These are phyloP conservation scores for Hypocryptadius cinnamomeus DNA, from an alignment of 2,113 vertebrate species.

Conservation along the genomic window DNA sequence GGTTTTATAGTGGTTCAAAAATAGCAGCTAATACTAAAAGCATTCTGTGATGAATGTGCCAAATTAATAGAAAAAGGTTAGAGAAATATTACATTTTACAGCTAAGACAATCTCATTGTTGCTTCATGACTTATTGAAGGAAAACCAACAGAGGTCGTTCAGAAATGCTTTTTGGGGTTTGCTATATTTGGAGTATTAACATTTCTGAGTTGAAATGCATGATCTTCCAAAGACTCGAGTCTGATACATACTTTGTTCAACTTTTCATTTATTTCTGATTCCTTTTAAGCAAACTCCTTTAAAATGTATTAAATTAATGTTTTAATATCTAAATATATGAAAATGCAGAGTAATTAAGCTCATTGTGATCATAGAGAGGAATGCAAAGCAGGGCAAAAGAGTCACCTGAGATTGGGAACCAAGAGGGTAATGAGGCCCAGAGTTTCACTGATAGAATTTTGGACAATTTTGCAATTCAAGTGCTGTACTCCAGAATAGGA, in stretches of 20 bases:
- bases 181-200: background rate
- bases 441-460: background rate
- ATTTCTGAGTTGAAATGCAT: background rate
- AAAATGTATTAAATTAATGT: background rate
- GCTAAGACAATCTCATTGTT: background rate
- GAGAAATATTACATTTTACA: background rate
- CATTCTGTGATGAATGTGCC: background rate
- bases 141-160: background rate
- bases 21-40: background rate
- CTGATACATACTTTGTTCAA: fast-evolving
- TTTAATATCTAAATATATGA: background rate
- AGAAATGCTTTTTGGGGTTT: background rate
- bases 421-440: background rate
- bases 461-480: background rate
- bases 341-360: background rate
- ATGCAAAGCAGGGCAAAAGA: background rate
- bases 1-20: background rate
- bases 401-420: background rate
- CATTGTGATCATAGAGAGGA: background rate
- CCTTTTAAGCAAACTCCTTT: background rate
- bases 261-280: background rate
- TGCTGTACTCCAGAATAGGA: background rate
- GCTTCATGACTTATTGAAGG: background rate
- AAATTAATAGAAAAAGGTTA: background rate
- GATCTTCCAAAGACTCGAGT: background rate